phyloP scores from a whole-genome alignment of 2,113 vertebrate genomes.

The Gulo gulo region DNA sequence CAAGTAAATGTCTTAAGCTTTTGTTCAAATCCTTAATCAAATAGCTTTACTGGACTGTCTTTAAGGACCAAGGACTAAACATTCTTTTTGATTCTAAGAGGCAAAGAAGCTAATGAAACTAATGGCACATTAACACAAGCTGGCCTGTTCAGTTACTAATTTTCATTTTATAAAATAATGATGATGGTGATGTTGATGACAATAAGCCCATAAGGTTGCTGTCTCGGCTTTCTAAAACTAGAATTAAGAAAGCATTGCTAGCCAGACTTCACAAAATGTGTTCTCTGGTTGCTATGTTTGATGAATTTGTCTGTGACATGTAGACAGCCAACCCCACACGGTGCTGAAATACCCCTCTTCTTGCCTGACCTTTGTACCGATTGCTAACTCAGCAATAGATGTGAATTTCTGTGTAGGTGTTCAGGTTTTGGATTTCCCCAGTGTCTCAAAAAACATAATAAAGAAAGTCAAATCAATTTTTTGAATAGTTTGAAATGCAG shows the following conservation, averaged over 20 bases:
- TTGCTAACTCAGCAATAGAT: slow-evolving; percentile 8
- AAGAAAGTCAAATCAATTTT: slow-evolving; percentile 8
- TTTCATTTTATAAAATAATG: neutral
- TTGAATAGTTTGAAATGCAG: neutral
- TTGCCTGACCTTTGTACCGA: neutral
- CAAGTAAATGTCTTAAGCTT: neutral
- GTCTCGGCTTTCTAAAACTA: slow-evolving; percentile 13
- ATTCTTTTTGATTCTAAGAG: neutral
- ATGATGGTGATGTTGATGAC: neutral
- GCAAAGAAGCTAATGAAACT: neutral
- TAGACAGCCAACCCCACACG: neutral
- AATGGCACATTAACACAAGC: neutral
- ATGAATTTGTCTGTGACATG: neutral
- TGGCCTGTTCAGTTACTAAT: neutral
- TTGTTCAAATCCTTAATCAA: neutral
- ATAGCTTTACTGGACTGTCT: neutral
- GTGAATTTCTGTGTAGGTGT: slow-evolving; percentile 28
- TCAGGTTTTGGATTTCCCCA: neutral
- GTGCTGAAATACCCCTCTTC: neutral
- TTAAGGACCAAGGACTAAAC: neutral
- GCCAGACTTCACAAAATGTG: neutral
- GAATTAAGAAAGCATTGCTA: neutral
- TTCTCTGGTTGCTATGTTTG: neutral
- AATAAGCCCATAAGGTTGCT: neutral
- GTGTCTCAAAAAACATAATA: slow-evolving; percentile 4